Evolutionary conservation across 2,113 vertebrate genomes (phyloP).

Genomic region (Micromys minutus): DNA sequence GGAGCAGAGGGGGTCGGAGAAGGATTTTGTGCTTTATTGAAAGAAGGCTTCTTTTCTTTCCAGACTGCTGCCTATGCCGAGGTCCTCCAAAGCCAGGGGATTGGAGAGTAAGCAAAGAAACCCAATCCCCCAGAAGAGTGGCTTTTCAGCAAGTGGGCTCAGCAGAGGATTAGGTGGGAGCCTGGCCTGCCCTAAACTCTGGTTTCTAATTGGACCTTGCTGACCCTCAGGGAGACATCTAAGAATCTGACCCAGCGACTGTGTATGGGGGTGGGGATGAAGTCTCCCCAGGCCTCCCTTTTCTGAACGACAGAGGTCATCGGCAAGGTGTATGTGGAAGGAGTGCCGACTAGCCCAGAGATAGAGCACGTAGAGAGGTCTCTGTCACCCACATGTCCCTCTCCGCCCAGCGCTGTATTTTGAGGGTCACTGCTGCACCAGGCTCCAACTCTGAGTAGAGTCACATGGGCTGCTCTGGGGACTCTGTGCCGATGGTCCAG

Average conservation of each 20-base stretch:
- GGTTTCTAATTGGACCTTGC: constrained; percentile 2
- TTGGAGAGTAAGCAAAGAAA: constrained; percentile 29
- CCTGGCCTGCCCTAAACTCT: neutral
- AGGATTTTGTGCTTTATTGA: constrained; percentile 31
- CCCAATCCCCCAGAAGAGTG: neutral
- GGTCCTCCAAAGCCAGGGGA: constrained; percentile 49
- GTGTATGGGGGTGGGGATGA: neutral
- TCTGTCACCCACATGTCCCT: neutral
- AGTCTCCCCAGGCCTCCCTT: neutral
- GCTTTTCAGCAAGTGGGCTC: constrained; percentile 11
- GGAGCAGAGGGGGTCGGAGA: neutral
- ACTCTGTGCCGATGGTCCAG: rapidly evolving
- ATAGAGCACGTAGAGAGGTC: no score
- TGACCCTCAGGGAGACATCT: neutral
- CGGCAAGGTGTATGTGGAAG: neutral
- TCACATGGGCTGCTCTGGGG: neutral
- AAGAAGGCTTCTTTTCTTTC: constrained; percentile 53
- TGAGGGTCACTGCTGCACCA: rapidly evolving
- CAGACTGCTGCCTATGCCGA: constrained; percentile 32
- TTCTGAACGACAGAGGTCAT: no score
- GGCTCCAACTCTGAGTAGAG: neutral
- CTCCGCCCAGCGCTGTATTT: rapidly evolving
- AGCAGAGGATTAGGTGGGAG: neutral
- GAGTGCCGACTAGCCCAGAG: neutral
- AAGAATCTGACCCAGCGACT: neutral